Conservation (phyloP, 1,140 invertebrate species). For the Leptoteleia sp. region DNA sequence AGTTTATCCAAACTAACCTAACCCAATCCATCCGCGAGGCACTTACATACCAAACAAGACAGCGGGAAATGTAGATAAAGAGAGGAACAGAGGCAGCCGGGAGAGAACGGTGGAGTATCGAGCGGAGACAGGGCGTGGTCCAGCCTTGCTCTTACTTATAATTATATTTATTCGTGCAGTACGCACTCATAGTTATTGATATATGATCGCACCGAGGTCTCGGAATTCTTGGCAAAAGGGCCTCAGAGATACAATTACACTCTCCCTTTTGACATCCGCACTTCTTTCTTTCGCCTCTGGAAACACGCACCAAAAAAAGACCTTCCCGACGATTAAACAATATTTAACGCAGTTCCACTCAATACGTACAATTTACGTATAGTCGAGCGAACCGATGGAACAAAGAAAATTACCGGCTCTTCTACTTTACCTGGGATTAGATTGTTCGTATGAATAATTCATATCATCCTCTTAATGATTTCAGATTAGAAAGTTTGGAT, state of each 20-base stretch:
- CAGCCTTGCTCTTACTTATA: conserved; percentile 80
- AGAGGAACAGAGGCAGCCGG: conserved; percentile 43
- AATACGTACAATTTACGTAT: too few species aligned
- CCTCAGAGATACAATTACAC: conserved; percentile 40
- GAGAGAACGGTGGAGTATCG: conserved; percentile 71
- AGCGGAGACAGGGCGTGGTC: conserved; percentile 80
- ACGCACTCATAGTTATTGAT: conserved; percentile 72
- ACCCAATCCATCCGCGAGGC: conserved; percentile 67
- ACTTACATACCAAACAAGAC: conserved; percentile 62
- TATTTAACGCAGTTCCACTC: too few species aligned
- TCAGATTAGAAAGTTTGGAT: too few species aligned
- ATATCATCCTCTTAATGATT: too few species aligned
- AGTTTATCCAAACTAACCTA: conserved; percentile 70
- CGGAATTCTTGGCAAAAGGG: conserved; percentile 62
- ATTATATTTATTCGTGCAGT: conserved; percentile 78
- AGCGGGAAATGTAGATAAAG: conserved; percentile 46
- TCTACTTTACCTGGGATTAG: too few species aligned
- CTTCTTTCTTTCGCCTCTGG: not conserved
- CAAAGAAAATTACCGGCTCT: too few species aligned
- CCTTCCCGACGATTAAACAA: too few species aligned
- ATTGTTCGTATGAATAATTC: too few species aligned
- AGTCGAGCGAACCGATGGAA: too few species aligned
- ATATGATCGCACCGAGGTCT: conserved; percentile 73
- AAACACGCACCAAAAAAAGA: too few species aligned
- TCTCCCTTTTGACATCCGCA: conserved; percentile 29